A percentile compares a stretch with the other conserved stretches of the same genome.
phyloP scores from a whole-genome alignment of 2,888 invertebrate genomes.

The Melangyna quadrimaculata region DNA sequence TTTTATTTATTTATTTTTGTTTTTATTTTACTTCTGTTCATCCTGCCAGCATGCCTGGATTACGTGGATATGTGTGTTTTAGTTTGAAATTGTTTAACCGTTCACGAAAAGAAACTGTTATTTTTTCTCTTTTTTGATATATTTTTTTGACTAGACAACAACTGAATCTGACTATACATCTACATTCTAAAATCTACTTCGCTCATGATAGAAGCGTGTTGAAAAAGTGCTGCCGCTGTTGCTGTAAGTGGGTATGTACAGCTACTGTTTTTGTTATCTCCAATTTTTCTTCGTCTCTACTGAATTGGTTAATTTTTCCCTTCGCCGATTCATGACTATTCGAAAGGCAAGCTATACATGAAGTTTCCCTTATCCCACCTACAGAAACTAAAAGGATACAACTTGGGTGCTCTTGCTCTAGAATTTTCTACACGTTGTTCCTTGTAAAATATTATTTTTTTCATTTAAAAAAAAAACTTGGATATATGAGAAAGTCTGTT shows the following conservation, averaged over 20 bases:
- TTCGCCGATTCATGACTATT: background rate
- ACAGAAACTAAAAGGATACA: background rate
- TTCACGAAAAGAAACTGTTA: background rate
- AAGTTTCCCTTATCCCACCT: background rate
- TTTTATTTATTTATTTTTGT: background rate
- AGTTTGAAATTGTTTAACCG: background rate
- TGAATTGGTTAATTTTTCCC: constrained; percentile 10
- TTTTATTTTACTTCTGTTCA: no score
- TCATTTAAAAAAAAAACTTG: background rate
- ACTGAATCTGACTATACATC: background rate
- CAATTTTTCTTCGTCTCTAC: background rate
- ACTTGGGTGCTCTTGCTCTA: background rate
- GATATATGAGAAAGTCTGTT: background rate
- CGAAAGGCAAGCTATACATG: background rate
- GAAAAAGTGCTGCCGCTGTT: background rate
- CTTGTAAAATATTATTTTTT: background rate
- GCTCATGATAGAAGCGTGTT: background rate
- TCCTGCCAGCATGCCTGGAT: background rate
- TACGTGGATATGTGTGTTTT: background rate
- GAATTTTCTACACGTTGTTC: background rate
- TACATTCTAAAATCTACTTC: background rate
- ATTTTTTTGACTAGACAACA: constrained; percentile 14
- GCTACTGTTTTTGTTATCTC: background rate
- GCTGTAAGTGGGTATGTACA: background rate
- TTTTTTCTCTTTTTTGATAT: background rate